phyloP scores from a whole-genome alignment of 2,888 invertebrate species.

The Phorcus lineatus region DNA sequence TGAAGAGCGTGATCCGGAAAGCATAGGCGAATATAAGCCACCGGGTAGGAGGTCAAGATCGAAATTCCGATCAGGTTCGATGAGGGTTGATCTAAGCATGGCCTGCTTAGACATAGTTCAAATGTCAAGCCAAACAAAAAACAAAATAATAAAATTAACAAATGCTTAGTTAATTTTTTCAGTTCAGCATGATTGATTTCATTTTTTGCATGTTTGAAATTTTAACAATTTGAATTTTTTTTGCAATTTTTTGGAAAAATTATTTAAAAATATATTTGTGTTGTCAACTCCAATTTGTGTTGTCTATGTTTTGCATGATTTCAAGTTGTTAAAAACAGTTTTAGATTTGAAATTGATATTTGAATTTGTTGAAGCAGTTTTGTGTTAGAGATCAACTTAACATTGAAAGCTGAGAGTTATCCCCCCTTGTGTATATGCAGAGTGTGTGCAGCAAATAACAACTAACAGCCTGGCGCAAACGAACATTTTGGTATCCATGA shows the following conservation, averaged over 20 bases:
- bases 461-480: neutral
- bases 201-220: neutral
- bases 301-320: neutral
- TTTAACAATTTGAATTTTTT: neutral
- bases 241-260: no score
- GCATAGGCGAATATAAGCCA: neutral
- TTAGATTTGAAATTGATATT: constrained; percentile 9
- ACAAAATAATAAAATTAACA: neutral
- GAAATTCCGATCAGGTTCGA: constrained; percentile 3
- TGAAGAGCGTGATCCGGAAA: neutral
- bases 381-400: constrained; percentile 20
- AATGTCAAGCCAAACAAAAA: neutral
- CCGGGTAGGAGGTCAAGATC: neutral
- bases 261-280: neutral
- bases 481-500: neutral
- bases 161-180: neutral
- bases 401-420: neutral
- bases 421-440: neutral
- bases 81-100: constrained; percentile 16
- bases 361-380: neutral
- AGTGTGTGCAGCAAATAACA: neutral
- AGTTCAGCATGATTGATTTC: neutral
- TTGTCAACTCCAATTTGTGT: neutral
- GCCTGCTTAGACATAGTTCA: constrained; percentile 10
- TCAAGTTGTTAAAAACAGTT: neutral